These are phyloP conservation scores for Sialis lutaria DNA, from an alignment of 2,888 invertebrate species.

Conservation along the genomic window DNA sequence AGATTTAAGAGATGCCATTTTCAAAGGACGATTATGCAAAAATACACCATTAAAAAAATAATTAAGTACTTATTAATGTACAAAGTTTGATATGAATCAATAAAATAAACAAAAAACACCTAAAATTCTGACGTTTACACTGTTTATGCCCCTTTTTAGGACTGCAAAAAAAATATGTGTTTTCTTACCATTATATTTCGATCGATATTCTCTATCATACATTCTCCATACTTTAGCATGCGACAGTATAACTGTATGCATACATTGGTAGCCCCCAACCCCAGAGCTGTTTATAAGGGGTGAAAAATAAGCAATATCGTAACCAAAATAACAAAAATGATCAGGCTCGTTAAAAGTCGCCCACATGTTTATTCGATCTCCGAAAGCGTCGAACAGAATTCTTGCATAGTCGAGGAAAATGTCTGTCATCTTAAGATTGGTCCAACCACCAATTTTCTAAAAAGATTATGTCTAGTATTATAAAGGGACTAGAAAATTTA, in stretches of 20 bases:
- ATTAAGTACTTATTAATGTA: too few relatives aligned
- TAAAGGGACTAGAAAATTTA: too few relatives aligned
- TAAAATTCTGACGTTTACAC: too few relatives aligned
- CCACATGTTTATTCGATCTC: constrained; percentile 34
- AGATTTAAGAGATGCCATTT: too few relatives aligned
- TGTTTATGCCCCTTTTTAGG: too few relatives aligned
- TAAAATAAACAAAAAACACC: too few relatives aligned
- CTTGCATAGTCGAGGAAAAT: constrained; percentile 42
- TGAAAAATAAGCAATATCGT: constrained; percentile 25
- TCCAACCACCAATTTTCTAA: constrained; percentile 45
- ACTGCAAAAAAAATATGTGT: background rate
- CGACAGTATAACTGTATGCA: constrained; percentile 41
- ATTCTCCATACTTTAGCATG: constrained; percentile 44
- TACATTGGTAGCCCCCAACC: constrained; percentile 40
- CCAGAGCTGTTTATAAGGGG: constrained; percentile 32
- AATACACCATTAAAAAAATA: too few relatives aligned
- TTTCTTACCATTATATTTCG: constrained; percentile 14
- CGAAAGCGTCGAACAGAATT: constrained; percentile 32
- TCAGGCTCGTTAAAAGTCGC: constrained; percentile 47
- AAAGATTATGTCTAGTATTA: too few relatives aligned
- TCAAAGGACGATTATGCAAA: too few relatives aligned
- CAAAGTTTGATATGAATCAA: too few relatives aligned
- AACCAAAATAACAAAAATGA: constrained; percentile 28
- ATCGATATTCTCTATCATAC: constrained; percentile 31
- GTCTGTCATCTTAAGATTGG: constrained; percentile 37